Evolutionary conservation across 2,797 vertebrate species (phyloP), one percentile per base, ranked within the genome.

Genomic region (Rousettus madagascariensis): DNA sequence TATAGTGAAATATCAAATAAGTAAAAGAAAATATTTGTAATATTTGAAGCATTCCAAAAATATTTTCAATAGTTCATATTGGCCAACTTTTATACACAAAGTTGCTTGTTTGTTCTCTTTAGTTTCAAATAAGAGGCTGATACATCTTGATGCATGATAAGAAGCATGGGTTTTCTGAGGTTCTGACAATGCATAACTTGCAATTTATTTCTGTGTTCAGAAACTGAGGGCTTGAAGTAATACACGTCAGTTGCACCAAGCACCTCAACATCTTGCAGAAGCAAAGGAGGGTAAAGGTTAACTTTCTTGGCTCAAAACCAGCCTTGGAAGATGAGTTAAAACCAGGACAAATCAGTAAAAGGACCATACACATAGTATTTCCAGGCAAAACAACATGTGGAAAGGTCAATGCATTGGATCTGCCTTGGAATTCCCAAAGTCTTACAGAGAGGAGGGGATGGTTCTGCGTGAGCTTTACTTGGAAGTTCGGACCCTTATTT

Each of bases 41-140:
- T 90, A 61, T 95, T 89, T 90, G 61, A 97, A 83, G 71, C 90
- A 66, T 93, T 97, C 68, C 90, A 92, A 90, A 97, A 95, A 66
- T 93, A 88, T 82, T 96, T 93, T 96, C 55, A 91, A 49, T 97
- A 95, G 74, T 71, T 98, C 93, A 89, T 91, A n/a, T 94, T 97
- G 95, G 92, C 88, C 93, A 96, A 92, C 80, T 96, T 86, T 53
- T 88, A 30, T 5, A 28, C 90, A 91, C 43, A 93, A 96, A 79
- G n/a, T 85, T 95, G 96, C 97, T 98, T 98, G 90, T 97, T 96
- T 98, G 90, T 97, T 96, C 84, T 96, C 92, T 97, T 97, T 86
- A 92, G 26, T 96, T 96, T 92, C 95, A 94, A 91, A 69, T 84
- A 97, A 95, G 93, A 98, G 96, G 91, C 72, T 96, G 96, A 88